These are phyloP conservation scores for Pantala flavescens DNA, from an alignment of 1,140 invertebrate species.

Conservation along the genomic window DNA sequence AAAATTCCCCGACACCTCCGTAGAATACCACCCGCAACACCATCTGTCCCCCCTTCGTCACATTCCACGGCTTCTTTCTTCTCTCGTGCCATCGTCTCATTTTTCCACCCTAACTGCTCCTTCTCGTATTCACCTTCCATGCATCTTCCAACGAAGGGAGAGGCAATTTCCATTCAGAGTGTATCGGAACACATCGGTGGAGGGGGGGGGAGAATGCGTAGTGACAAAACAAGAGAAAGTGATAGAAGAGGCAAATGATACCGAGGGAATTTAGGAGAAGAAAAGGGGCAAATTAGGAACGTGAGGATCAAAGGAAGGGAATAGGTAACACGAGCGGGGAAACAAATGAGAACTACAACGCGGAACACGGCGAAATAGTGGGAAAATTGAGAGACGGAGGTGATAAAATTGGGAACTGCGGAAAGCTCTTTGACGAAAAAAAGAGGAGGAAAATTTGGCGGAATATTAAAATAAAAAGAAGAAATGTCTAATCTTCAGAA, in stretches of 20 bases:
- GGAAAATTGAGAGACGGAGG: background rate
- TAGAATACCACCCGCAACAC: background rate
- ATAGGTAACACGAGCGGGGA: background rate
- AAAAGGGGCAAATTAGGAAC: background rate
- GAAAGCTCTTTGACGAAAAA: too few relatives aligned
- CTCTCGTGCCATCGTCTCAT: background rate
- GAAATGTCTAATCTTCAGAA: background rate
- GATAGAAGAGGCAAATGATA: background rate
- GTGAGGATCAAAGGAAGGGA: background rate
- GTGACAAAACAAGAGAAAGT: background rate
- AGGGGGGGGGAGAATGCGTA: background rate
- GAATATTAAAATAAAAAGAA: background rate
- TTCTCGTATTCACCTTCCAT: background rate
- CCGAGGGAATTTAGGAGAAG: background rate
- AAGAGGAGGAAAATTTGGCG: background rate
- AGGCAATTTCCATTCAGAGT: slow-evolving; percentile 9
- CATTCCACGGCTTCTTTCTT: background rate
- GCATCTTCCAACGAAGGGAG: background rate
- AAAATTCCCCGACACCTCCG: background rate
- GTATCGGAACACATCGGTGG: background rate
- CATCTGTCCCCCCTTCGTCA: background rate
- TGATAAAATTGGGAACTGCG: background rate
- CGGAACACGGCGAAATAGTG: background rate
- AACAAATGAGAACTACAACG: too few relatives aligned
- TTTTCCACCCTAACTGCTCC: background rate